Conservation (phyloP, 1,140 invertebrate genomes). For the Oryzaephilus surinamensis region DNA sequence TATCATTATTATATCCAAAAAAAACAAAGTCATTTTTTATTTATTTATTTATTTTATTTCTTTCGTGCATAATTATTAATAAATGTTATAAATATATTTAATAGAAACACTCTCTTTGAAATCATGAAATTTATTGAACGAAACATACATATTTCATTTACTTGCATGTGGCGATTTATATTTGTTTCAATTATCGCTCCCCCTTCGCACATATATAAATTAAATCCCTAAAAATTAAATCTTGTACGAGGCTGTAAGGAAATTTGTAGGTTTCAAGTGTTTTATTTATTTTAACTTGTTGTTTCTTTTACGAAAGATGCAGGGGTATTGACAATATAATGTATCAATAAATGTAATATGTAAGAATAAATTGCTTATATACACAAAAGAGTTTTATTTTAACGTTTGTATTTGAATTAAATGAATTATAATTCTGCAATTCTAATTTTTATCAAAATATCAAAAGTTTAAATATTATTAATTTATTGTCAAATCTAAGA, state of each 20-base stretch:
- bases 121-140: conserved; percentile 10
- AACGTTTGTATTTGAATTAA: no score
- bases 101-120: conserved; percentile 16
- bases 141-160: conserved; percentile 18
- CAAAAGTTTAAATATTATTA: no score
- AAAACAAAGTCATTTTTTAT: conserved; percentile 8
- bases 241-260: conserved; percentile 12
- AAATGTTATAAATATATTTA: conserved; percentile 13
- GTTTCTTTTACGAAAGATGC: conserved; percentile 12
- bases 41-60: conserved; percentile 16
- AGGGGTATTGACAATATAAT: conserved; percentile 17
- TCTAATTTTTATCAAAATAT: no score
- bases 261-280: conserved; percentile 19
- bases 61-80: conserved; percentile 17
- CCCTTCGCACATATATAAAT: conserved; percentile 3
- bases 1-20: neutral
- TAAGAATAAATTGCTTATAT: conserved; percentile 29
- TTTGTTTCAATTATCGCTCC: conserved; percentile 14
- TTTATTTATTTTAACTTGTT: conserved; percentile 5
- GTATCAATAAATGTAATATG: conserved; percentile 26
- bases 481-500: no score
- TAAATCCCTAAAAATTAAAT: no score
- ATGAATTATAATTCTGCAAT: no score
- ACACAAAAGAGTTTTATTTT: conserved; percentile 11
- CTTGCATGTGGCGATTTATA: conserved; percentile 13